A percentile compares a stretch with the other conserved stretches of the same genome.
Conservation (phyloP, 2,888 invertebrate genomes). For the Osedax fenrisi region DNA sequence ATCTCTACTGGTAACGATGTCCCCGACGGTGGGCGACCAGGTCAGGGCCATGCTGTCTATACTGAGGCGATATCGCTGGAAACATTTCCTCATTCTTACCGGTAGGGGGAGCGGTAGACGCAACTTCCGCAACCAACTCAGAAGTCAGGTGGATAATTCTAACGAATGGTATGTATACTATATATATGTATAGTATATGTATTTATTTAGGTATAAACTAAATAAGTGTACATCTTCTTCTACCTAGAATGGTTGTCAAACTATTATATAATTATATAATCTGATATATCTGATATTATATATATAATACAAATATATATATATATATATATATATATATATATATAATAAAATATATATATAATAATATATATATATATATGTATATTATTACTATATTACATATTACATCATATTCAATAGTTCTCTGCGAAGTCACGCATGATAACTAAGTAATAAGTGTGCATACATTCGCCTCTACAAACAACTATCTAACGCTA, state of each 20-base stretch:
- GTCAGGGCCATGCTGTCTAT: constrained; percentile 89
- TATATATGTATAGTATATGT: too few species aligned
- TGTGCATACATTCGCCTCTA: too few species aligned
- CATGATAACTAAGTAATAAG: too few species aligned
- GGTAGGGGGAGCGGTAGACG: constrained; percentile 75
- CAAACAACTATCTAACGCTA: too few species aligned
- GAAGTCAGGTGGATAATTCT: constrained; percentile 54
- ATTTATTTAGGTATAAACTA: too few species aligned
- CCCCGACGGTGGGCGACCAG: constrained; percentile 89
- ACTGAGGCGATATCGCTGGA: constrained; percentile 86
- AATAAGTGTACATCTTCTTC: too few species aligned
- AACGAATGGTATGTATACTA: constrained; percentile 5
- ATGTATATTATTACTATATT: neutral
- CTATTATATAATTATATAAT: too few species aligned
- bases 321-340: neutral
- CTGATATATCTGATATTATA: neutral
- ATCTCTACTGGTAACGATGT: constrained; percentile 78
- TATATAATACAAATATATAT: neutral
- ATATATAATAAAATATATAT: neutral
- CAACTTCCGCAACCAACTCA: constrained; percentile 83
- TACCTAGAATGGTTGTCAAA: too few species aligned
- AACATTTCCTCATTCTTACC: constrained; percentile 76
- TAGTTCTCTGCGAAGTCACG: too few species aligned
- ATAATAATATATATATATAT: neutral
- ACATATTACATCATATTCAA: too few species aligned